Evolutionary conservation across 2,888 invertebrate species (phyloP), one percentile per base, ranked within the genome.

Genomic region (Ornithoptera priamus): DNA sequence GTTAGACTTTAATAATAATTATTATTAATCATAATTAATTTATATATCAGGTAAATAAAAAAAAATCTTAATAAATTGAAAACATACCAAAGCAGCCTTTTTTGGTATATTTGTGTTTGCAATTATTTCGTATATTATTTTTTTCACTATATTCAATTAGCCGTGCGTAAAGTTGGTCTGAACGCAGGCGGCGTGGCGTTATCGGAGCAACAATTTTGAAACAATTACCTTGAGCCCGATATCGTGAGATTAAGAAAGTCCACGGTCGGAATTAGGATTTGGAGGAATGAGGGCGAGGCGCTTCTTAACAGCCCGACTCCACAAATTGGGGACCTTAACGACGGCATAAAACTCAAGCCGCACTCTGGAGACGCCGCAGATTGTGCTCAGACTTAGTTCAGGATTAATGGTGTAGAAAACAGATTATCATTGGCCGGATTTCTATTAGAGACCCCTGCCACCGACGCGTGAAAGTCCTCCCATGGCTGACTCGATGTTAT

Each of bases 381-480:
- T 90, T 90, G 90, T 86, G 82, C 91, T 88, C 84, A 91, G 92
- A 88, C 91, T 92, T 92, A 93, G 90, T 91, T 90, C 84, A 89
- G 92, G 93, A 93, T 93, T 93, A 93, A 93, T 93, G 93, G 92
- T 92, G 92, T 91, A 92, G 93, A 93, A 93, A 93, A 92, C 92
- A 93, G 93, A 93, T 93, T 93, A 93, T 93, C 93, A 93, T 93
- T 92, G 91, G 90, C 89, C 84, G 89, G 88, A 89, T 91, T 91
- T 91, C 92, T 88, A 91, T 91, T 92, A 90, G 73, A 83, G 89
- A 88, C 92, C 92, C 92, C 92, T 92, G 89, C 92, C 89, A 89
- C 80, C 90, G 89, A 86, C 90, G 92, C 92, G 92, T 92, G 90
- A 92, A 90, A 86, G 86, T 85, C 87, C 86, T 86, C 79, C 87